Evolutionary conservation across 37 sponge, comb jelly and placozoan species (phyloP).

Genomic region (Crambe crambe): DNA sequence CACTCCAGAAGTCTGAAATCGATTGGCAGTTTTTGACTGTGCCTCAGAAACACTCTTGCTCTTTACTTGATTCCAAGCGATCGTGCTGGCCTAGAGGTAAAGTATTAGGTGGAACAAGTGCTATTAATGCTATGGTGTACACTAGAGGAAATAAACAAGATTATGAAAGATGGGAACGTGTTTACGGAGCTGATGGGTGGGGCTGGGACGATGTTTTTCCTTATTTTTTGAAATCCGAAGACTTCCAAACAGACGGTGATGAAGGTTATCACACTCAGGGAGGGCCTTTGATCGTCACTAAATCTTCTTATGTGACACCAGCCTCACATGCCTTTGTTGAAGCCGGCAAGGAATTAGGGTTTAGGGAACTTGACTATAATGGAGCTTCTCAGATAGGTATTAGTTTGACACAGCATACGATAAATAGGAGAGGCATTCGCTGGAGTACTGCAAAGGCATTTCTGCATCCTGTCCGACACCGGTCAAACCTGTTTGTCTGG

Average conservation of each 20-base stretch:
- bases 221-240: conserved; percentile 83
- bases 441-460: conserved; percentile 69
- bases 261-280: conserved; percentile 49
- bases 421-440: conserved; percentile 58
- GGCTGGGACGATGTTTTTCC: conserved; percentile 78
- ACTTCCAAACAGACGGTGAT: conserved; percentile 42
- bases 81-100: conserved; percentile 78
- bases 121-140: conserved; percentile 84
- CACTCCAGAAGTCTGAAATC: conserved; percentile 38
- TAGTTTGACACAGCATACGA: conserved; percentile 50
- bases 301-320: conserved; percentile 32
- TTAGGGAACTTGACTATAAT: conserved; percentile 63
- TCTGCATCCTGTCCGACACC: conserved; percentile 58
- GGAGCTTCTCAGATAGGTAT: conserved; percentile 72
- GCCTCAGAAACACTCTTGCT: conserved; percentile 61
- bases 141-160: conserved; percentile 75
- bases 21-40: conserved; percentile 76
- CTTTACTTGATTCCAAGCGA: neutral
- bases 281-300: conserved; percentile 70
- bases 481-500: conserved; percentile 57
- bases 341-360: conserved; percentile 73
- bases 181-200: conserved; percentile 84
- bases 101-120: conserved; percentile 80
- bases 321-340: conserved; percentile 53
- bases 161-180: conserved; percentile 77